Percentiles rank a stretch among this genome's conserved stretches.
Evolutionary conservation across 2,113 vertebrate genomes (phyloP).

Genomic region (Prochilodus magdalenae): DNA sequence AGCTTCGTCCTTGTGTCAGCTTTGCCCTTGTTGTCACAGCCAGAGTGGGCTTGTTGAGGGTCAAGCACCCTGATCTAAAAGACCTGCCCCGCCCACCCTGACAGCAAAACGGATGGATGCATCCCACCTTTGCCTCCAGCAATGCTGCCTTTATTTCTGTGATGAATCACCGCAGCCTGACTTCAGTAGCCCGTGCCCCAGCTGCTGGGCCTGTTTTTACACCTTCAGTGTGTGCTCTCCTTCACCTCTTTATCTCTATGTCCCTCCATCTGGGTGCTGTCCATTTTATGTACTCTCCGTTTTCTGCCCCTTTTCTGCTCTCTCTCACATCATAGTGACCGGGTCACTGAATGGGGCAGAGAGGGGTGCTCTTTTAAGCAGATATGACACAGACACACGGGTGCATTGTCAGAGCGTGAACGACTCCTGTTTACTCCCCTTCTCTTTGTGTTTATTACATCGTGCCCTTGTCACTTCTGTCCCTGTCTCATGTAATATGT

Average conservation of each 20-base stretch:
- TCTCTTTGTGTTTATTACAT: background rate
- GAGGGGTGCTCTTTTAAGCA: background rate
- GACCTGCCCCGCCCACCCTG: conserved; percentile 1
- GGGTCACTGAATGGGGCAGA: background rate
- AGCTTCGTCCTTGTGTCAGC: conserved; percentile 2
- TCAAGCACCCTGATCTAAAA: conserved; percentile 15
- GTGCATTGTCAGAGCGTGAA: background rate
- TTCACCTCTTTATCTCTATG: background rate
- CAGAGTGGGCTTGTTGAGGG: background rate
- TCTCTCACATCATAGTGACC: background rate
- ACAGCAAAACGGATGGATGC: conserved; percentile 33
- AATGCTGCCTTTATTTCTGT: conserved; percentile 6
- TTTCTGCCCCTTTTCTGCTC: background rate
- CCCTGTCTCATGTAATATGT: background rate
- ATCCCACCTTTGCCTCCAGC: background rate
- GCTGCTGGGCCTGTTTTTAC: conserved; percentile 2
- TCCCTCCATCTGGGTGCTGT: background rate
- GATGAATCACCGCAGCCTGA: conserved; percentile 1
- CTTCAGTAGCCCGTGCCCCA: background rate
- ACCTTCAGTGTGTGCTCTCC: background rate
- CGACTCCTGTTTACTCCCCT: background rate
- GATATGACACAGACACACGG: background rate
- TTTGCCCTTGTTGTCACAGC: background rate
- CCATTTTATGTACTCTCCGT: background rate
- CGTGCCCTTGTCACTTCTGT: background rate